Conservation (phyloP, 2,888 invertebrate genomes). For the Conops quadrifasciatus region DNA sequence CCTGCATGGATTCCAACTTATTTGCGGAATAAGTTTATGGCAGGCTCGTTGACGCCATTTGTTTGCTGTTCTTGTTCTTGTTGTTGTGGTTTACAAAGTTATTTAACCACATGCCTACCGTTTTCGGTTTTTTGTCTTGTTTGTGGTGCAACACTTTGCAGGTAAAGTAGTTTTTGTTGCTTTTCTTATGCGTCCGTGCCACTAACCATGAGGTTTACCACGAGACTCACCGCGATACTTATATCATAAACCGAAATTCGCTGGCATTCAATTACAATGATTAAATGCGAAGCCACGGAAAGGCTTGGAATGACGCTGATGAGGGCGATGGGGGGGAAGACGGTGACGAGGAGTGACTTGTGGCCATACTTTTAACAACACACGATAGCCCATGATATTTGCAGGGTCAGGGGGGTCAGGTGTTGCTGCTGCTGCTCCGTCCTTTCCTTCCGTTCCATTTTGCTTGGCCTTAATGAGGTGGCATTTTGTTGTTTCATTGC, state of each 20-base stretch:
- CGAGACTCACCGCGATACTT: background rate
- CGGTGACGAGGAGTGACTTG: background rate
- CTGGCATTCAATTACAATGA: slow-evolving; percentile 42
- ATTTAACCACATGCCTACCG: background rate
- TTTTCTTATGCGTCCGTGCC: too few species aligned
- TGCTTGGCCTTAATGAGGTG: background rate
- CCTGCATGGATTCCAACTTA: background rate
- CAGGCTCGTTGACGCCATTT: slow-evolving; percentile 19
- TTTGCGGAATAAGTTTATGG: slow-evolving; percentile 8
- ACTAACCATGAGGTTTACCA: slow-evolving; percentile 15
- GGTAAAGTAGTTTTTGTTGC: background rate
- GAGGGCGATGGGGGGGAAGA: slow-evolving; percentile 17
- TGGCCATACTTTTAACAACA: too few species aligned
- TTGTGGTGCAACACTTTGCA: slow-evolving; percentile 7
- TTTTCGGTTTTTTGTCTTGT: background rate
- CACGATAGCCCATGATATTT: too few species aligned
- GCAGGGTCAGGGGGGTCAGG: background rate
- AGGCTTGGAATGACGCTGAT: slow-evolving; percentile 24
- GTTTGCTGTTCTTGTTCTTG: background rate
- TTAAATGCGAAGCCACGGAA: slow-evolving; percentile 19
- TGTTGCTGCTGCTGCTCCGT: background rate
- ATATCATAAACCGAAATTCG: slow-evolving; percentile 35
- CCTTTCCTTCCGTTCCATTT: background rate
- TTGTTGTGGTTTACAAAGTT: background rate
- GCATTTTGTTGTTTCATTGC: too few species aligned